phyloP scores from a whole-genome alignment of 2,888 invertebrate species.

The Philaethria dido region DNA sequence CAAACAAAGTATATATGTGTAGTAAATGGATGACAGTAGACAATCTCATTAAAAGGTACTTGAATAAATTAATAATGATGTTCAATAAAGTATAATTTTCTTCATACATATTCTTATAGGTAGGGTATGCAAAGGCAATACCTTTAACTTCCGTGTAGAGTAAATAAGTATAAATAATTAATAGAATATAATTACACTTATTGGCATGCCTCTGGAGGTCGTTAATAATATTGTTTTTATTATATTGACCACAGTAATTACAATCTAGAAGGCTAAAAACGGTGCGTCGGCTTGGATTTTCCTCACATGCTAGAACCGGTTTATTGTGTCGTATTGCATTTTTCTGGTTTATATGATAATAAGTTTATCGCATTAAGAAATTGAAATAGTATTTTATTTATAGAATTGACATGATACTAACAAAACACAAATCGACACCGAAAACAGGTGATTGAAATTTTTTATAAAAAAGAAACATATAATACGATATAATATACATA shows the following conservation, averaged over 20 bases:
- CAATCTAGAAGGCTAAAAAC: background rate
- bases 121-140: background rate
- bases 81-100: too few relatives aligned
- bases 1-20: too few relatives aligned
- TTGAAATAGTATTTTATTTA: background rate
- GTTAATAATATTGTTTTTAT: constrained; percentile 11
- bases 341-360: background rate
- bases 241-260: constrained; percentile 3
- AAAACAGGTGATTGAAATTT: too few relatives aligned
- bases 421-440: too few relatives aligned
- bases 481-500: too few relatives aligned
- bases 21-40: too few relatives aligned
- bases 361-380: background rate
- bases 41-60: too few relatives aligned
- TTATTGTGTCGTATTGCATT: background rate
- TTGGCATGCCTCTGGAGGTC: constrained; percentile 4
- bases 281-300: background rate
- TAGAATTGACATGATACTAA: too few relatives aligned
- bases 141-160: background rate
- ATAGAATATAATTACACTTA: constrained; percentile 3
- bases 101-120: too few relatives aligned
- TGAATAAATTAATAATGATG: too few relatives aligned
- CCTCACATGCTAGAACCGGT: constrained; percentile 4
- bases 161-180: constrained; percentile 15
- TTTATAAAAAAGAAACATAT: too few relatives aligned